Evolutionary conservation across 2,888 invertebrate species (phyloP).

Genomic region (Melinaea marsaeus): DNA sequence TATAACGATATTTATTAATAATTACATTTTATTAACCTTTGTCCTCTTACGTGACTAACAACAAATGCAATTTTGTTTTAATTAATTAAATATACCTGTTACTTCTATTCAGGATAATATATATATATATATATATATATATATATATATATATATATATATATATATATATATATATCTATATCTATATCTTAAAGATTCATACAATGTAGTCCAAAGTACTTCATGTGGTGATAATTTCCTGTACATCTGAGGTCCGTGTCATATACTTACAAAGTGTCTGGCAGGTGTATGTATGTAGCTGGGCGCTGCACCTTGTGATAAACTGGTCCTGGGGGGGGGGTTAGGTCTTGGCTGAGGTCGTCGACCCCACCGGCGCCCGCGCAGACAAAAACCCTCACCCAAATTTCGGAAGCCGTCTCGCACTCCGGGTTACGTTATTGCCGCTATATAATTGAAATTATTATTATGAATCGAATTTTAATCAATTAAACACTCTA

Average conservation of each 20-base stretch:
- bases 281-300: slow-evolving; percentile 75
- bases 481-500: slow-evolving; percentile 17
- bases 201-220: background rate
- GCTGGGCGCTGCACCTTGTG: slow-evolving; percentile 73
- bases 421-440: slow-evolving; percentile 43
- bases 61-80: too few species aligned
- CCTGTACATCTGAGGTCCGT: slow-evolving; percentile 36
- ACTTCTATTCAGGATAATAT: too few species aligned
- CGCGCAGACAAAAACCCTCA: slow-evolving; percentile 68
- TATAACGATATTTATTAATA: too few species aligned
- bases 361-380: slow-evolving; percentile 69
- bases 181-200: too few species aligned
- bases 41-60: too few species aligned
- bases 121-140: too few species aligned
- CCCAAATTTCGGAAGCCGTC: slow-evolving; percentile 74
- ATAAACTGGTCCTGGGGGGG: slow-evolving; percentile 65
- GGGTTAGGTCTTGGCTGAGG: slow-evolving; percentile 39
- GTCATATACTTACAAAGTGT: slow-evolving; percentile 64
- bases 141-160: too few species aligned
- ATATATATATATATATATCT: too few species aligned
- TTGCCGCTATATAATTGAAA: slow-evolving; percentile 10
- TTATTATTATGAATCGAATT: slow-evolving; percentile 32
- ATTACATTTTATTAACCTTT: too few species aligned
- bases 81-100: too few species aligned
- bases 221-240: slow-evolving; percentile 21